Percentiles rank a stretch among this genome's conserved stretches.
These are phyloP conservation scores for Coregonus clupeaformis DNA, from an alignment of 2,113 vertebrate species.

Conservation along the genomic window DNA sequence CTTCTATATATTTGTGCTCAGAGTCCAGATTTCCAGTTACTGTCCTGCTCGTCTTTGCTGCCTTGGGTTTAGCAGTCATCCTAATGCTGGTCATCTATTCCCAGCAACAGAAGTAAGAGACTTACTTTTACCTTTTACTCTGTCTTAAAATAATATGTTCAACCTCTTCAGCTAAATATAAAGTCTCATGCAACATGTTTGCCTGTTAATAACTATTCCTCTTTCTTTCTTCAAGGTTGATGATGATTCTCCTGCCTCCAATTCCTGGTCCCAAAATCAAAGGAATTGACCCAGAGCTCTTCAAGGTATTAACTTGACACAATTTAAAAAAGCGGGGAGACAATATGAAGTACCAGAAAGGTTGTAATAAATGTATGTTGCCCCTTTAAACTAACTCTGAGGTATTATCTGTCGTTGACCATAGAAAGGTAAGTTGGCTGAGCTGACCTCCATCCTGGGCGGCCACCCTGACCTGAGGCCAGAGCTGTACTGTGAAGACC, in stretches of 20 bases:
- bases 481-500: constrained; percentile 81
- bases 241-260: constrained; percentile 90
- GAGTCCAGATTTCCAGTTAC: constrained; percentile 80
- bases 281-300: constrained; percentile 89
- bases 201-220: neutral
- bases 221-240: constrained; percentile 76
- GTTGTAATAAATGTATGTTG: neutral
- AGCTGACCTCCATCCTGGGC: constrained; percentile 87
- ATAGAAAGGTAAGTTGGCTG: constrained; percentile 89
- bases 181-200: neutral
- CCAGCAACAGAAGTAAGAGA: constrained; percentile 86
- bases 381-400: neutral
- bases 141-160: neutral
- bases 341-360: neutral
- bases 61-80: constrained; percentile 75
- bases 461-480: constrained; percentile 80
- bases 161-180: neutral
- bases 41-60: constrained; percentile 79
- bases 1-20: constrained; percentile 61
- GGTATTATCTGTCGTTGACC: neutral
- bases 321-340: neutral
- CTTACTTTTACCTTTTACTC: neutral
- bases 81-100: constrained; percentile 80
- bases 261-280: constrained; percentile 95
- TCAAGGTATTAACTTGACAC: constrained; percentile 80